Evolutionary conservation across 2,797 vertebrate genomes (phyloP).

Genomic region (Eleutherodactylus coqui): DNA sequence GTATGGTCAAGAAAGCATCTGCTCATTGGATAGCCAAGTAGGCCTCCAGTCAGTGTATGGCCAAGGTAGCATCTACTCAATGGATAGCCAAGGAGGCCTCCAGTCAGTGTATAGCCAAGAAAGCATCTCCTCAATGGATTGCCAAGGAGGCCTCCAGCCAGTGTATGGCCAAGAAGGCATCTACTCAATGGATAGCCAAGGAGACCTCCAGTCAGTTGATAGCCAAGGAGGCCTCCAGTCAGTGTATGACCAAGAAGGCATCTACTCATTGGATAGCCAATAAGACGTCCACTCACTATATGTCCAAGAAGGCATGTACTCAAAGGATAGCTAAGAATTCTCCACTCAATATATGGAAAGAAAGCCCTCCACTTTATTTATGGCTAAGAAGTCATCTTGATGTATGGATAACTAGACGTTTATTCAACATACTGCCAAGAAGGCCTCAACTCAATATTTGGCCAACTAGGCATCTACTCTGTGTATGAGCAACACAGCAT

Average conservation of each 20-base stretch:
- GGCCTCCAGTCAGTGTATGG: neutral
- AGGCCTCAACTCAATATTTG: no score
- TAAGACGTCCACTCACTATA: neutral
- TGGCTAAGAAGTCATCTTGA: no score
- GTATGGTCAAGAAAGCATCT: neutral
- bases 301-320: neutral
- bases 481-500: neutral
- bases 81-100: no score
- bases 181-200: neutral
- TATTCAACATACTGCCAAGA: no score
- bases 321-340: neutral
- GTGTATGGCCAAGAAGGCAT: neutral
- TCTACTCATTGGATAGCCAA: neutral
- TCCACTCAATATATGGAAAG: no score
- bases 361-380: no score
- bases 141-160: neutral
- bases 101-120: neutral
- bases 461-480: neutral
- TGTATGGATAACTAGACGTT: no score
- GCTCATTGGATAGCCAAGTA: neutral
- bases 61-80: neutral
- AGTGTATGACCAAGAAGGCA: neutral
- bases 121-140: neutral
- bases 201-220: neutral
- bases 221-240: neutral